Percentiles rank a stretch among this genome's conserved stretches.
Conservation (phyloP, 2,888 invertebrate species). For the Apoderus coryli region DNA sequence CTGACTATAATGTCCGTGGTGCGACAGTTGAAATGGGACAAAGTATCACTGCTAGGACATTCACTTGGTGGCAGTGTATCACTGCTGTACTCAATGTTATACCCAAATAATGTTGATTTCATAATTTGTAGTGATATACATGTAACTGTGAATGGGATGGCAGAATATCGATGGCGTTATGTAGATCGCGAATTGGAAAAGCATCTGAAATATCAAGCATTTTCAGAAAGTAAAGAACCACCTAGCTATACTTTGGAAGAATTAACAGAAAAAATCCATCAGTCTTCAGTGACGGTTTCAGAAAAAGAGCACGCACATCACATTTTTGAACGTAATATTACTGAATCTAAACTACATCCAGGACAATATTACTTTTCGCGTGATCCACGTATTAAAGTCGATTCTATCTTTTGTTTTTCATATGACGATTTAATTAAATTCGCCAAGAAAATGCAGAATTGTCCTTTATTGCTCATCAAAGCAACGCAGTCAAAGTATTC, state of each 20-base stretch:
- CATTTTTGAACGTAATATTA: conserved; percentile 41
- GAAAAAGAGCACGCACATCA: conserved; percentile 38
- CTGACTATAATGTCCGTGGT: conserved; percentile 37
- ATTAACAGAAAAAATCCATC: conserved; percentile 39
- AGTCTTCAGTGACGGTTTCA: too few species aligned
- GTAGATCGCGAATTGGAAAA: too few species aligned
- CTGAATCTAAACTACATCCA: conserved; percentile 38
- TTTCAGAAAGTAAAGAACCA: conserved; percentile 41
- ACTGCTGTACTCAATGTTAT: conserved; percentile 45
- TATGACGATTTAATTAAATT: too few species aligned
- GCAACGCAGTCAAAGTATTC: too few species aligned
- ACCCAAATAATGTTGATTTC: conserved; percentile 44
- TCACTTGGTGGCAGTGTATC: conserved; percentile 50
- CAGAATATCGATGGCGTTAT: too few species aligned
- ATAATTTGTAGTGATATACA: conserved; percentile 41
- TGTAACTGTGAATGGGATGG: too few species aligned
- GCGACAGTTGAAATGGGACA: conserved; percentile 54
- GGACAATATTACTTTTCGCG: too few species aligned
- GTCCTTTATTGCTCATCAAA: too few species aligned
- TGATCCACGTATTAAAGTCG: too few species aligned
- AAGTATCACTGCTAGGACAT: conserved; percentile 51
- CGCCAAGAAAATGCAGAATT: too few species aligned
- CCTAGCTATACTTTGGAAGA: conserved; percentile 48
- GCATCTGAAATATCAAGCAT: too few species aligned
- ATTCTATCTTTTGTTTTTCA: too few species aligned